Base-by-base conservation (phyloP, 2,888 invertebrate species). In the Dysmachus trigonus region DNA sequence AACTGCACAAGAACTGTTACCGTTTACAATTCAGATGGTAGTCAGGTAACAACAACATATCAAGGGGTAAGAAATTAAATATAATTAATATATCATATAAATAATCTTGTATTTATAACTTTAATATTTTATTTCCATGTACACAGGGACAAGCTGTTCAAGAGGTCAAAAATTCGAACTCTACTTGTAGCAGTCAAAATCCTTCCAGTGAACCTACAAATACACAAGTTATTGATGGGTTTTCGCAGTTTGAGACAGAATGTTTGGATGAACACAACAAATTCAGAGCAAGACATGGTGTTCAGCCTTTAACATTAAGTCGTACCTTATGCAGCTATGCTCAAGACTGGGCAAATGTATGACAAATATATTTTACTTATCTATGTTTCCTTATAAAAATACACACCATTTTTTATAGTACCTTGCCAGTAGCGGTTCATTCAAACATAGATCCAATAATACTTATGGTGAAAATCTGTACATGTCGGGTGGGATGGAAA, bases 391-490 rank as follows among this genome's bases (percentile, higher is more conserved):
- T n/a, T 0, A 33, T 82, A 33, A 71, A 82, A n/a, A 33, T 71
- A n/a, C 6, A 6, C 8, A n/a, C 8, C 31, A 0, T 93, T 94
- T 62, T 89, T 89, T n/a, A 88, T 88, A 77, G 90, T 89, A 87
- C 89, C 89, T 76, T 89, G 89, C n/a, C 89, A 90, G 77, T 88
- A 89, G 87, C 92, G 93, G 92, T 33, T 92, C 92, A 88, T 93
- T 97, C 89, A 94, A 96, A 88, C 97, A 97, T 90, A 94, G 97
- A 82, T 94, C 95, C 51, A 95, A 96, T 88, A 95, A 95, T 10
- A 18, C 18, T 22, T 79, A 81, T 22, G 73, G 73, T 10, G 97
- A 97, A 91, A 97, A 97, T 90, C 94, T 97, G 4, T 87, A 97
- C 95, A 90, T 95, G 95, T 90, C 94, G 95, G 89, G 95, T 95